A percentile compares a stretch with the other conserved stretches of the same genome.
These are phyloP conservation scores for Arctia plantaginis DNA, from an alignment of 2,888 invertebrate genomes.

Conservation along the genomic window DNA sequence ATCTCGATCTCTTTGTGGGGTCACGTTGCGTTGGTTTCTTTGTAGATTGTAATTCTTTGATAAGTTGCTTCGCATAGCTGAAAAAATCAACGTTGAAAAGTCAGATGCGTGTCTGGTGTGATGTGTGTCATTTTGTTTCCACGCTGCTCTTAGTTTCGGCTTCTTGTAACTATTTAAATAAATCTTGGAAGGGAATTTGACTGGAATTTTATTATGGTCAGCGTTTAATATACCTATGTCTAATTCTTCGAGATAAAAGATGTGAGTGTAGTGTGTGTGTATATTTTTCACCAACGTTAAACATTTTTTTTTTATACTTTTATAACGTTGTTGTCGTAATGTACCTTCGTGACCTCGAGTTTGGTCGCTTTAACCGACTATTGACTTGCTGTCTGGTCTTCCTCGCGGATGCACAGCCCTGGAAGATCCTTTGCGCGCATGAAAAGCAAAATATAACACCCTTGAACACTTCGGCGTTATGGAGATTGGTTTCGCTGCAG, in stretches of 20 bases:
- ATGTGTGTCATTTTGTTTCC: too few species aligned
- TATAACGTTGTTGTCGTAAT: too few species aligned
- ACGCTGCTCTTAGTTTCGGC: too few species aligned
- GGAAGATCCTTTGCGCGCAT: conserved; percentile 75
- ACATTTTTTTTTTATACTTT: too few species aligned
- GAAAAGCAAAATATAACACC: conserved; percentile 76
- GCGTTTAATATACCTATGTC: too few species aligned
- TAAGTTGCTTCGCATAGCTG: neutral
- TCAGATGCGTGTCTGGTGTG: too few species aligned
- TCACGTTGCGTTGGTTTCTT: neutral
- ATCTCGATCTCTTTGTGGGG: conserved; percentile 1
- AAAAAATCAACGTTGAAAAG: neutral
- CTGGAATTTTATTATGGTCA: too few species aligned
- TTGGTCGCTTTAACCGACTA: conserved; percentile 8
- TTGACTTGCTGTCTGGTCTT: conserved; percentile 24
- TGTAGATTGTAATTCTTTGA: neutral
- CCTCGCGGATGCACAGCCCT: conserved; percentile 67
- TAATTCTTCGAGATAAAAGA: too few species aligned
- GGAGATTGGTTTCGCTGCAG: conserved; percentile 73
- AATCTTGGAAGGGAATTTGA: too few species aligned
- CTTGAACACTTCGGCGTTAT: conserved; percentile 71
- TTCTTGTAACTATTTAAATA: too few species aligned
- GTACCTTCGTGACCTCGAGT: conserved; percentile 35
- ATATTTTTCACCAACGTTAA: too few species aligned
- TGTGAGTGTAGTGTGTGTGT: too few species aligned